These are phyloP conservation scores for Balanococcus diminutus DNA, from an alignment of 2,888 invertebrate genomes.

Conservation along the genomic window DNA sequence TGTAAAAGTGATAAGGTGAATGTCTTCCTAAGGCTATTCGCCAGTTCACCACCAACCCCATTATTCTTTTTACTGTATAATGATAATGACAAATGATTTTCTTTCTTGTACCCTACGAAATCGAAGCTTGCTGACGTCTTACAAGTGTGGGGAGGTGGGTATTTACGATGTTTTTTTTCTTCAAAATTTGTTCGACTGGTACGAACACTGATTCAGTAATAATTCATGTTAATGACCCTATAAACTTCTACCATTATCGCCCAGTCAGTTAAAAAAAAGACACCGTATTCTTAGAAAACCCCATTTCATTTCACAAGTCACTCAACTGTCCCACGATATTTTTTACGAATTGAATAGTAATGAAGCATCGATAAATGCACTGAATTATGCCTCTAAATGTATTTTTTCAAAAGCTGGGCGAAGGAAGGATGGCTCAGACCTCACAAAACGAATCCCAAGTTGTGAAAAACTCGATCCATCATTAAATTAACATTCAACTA, in stretches of 20 bases:
- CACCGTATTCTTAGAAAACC: not conserved
- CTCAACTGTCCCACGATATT: not conserved
- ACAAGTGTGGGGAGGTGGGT: not conserved
- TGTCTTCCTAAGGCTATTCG: not conserved
- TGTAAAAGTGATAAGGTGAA: not conserved
- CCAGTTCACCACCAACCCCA: not conserved
- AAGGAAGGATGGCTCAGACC: not conserved
- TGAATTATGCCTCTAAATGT: not conserved
- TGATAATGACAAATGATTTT: slow-evolving; percentile 6
- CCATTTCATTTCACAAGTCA: not conserved
- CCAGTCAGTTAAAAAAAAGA: not conserved
- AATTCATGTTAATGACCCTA: slow-evolving; percentile 13
- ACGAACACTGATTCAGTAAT: not conserved
- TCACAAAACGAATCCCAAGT: not conserved
- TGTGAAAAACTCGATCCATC: not conserved
- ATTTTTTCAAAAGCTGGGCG: not conserved
- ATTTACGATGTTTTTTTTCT: not conserved
- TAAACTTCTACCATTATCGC: not conserved
- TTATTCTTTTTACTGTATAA: not conserved
- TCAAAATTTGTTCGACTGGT: slow-evolving; percentile 5
- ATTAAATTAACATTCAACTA: slow-evolving; percentile 26
- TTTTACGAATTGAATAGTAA: not conserved
- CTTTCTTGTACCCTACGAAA: not conserved
- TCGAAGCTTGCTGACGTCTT: not conserved
- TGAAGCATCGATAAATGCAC: not conserved